Evolutionary conservation across 2,888 invertebrate species (phyloP).

Genomic region (Archaeoteleia sp.): DNA sequence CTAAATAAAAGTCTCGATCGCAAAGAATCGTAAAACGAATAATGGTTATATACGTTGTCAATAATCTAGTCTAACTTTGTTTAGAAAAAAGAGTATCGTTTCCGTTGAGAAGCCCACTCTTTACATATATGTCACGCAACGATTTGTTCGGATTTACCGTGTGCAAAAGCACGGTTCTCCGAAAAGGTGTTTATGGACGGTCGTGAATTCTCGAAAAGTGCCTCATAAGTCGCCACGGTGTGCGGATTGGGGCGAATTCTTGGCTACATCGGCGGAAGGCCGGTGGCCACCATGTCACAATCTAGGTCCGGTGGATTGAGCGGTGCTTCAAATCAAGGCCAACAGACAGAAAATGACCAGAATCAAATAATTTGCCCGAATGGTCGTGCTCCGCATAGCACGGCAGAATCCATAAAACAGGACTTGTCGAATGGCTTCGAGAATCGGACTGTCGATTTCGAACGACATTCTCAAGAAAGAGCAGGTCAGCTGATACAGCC

Average conservation of each 20-base stretch:
- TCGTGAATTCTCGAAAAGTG: conserved; percentile 53
- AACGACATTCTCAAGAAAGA: conserved; percentile 59
- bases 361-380: conserved; percentile 61
- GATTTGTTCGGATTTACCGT: conserved; percentile 17
- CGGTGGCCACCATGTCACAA: conserved; percentile 74
- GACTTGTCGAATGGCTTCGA: conserved; percentile 70
- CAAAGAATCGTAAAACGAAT: too few relatives aligned
- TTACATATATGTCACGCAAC: conserved; percentile 22
- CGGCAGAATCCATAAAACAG: conserved; percentile 54
- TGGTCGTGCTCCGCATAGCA: conserved; percentile 57
- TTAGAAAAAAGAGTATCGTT: too few relatives aligned
- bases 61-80: too few relatives aligned
- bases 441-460: conserved; percentile 65
- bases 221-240: conserved; percentile 69
- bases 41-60: too few relatives aligned
- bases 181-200: conserved; percentile 3
- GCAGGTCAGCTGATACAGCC: conserved; percentile 44
- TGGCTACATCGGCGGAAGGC: conserved; percentile 74
- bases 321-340: conserved; percentile 57
- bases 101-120: background rate
- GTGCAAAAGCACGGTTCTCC: conserved; percentile 14
- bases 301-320: conserved; percentile 64
- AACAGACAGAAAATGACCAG: conserved; percentile 59
- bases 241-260: conserved; percentile 72
- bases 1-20: too few relatives aligned